phyloP scores from a whole-genome alignment of 2,113 vertebrate genomes.

The Electrona antarctica region DNA sequence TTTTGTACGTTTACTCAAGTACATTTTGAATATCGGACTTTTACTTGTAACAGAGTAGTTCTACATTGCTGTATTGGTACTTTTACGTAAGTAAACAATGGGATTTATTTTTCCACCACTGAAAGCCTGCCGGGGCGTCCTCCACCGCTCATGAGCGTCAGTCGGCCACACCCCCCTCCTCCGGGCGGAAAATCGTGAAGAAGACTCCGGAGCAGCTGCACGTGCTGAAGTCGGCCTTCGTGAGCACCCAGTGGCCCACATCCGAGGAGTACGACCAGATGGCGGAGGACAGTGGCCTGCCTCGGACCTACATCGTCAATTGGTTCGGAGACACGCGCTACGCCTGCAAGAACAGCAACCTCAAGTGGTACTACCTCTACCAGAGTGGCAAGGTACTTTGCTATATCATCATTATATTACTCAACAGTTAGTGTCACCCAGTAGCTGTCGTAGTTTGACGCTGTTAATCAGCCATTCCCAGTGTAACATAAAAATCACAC shows the following conservation, averaged over 20 bases:
- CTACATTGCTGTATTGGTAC: too few species aligned
- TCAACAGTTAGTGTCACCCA: neutral
- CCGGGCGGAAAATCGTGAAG: conserved; percentile 82
- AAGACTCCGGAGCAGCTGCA: conserved; percentile 93
- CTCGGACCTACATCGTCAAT: conserved; percentile 91
- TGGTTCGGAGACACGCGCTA: conserved; percentile 99
- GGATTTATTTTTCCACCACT: too few species aligned
- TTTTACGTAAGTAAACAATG: too few species aligned
- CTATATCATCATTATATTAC: neutral
- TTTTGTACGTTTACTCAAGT: too few species aligned
- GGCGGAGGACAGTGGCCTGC: conserved; percentile 88
- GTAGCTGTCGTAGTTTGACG: too few species aligned
- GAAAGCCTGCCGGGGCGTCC: rapidly evolving
- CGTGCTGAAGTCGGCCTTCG: conserved; percentile 92
- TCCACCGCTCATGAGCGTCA: conserved; percentile 55
- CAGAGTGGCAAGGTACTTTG: conserved; percentile 64
- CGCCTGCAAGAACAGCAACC: conserved; percentile 95
- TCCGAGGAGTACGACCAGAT: conserved; percentile 90
- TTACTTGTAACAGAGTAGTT: too few species aligned
- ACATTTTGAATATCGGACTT: too few species aligned
- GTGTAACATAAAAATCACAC: too few species aligned
- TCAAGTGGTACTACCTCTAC: conserved; percentile 97
- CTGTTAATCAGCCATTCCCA: too few species aligned
- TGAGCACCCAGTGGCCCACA: conserved; percentile 93
- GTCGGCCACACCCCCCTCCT: conserved; percentile 35